phyloP scores from a whole-genome alignment of 2,888 invertebrate species.

The Ptychoptera albimana region DNA sequence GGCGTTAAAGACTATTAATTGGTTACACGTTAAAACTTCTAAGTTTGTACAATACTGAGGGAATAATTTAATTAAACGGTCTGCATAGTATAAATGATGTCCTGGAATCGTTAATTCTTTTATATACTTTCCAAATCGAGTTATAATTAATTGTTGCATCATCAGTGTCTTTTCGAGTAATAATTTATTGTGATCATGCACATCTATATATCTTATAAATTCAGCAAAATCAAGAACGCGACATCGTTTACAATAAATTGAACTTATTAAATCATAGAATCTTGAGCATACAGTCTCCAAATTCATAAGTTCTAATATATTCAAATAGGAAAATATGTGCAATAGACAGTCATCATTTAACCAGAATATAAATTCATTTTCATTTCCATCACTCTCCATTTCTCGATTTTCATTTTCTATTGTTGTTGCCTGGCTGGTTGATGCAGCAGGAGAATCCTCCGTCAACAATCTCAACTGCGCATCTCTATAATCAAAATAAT shows the following conservation, averaged over 20 bases:
- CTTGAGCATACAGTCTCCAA: background rate
- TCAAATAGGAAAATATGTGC: slow-evolving; percentile 2
- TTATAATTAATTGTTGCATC: background rate
- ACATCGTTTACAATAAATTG: background rate
- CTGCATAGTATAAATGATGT: background rate
- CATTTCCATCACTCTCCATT: no score
- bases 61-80: background rate
- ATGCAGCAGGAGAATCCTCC: no score
- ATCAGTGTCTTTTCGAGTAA: no score
- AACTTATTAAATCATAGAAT: background rate
- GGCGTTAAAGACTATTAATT: background rate
- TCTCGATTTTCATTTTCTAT: no score
- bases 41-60: background rate
- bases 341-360: slow-evolving; percentile 4
- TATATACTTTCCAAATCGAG: slow-evolving; percentile 1
- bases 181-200: no score
- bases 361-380: no score
- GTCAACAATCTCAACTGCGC: no score
- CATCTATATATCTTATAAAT: background rate
- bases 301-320: background rate
- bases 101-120: background rate
- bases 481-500: no score
- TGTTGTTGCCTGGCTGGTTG: no score
- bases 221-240: background rate
- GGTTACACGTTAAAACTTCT: background rate